phyloP scores from a whole-genome alignment of 2,113 vertebrate species.

The Mus spicilegus region DNA sequence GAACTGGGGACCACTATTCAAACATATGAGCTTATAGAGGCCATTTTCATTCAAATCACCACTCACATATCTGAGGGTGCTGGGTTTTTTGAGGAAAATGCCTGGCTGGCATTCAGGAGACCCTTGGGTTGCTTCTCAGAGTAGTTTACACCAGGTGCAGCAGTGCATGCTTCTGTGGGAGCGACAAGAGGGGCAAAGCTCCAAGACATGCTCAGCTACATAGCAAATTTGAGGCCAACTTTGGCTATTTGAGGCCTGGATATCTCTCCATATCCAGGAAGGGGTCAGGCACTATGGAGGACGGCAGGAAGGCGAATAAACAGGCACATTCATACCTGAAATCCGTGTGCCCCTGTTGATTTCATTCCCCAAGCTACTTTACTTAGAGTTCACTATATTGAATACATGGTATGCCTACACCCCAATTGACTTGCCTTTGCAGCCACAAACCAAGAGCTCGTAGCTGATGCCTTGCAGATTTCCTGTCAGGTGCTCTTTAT shows the following conservation, averaged over 20 bases:
- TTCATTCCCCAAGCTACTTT: constrained; percentile 68
- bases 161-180: too few relatives aligned
- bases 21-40: not conserved
- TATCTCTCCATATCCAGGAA: too few relatives aligned
- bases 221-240: not conserved
- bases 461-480: not conserved
- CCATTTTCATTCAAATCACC: not conserved
- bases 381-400: constrained; percentile 32
- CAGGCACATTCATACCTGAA: not conserved
- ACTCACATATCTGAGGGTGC: not conserved
- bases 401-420: not conserved
- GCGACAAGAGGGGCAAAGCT: too few relatives aligned
- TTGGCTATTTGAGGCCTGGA: not conserved
- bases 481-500: not conserved
- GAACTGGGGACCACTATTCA: not conserved
- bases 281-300: not conserved
- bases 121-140: not conserved
- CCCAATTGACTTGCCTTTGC: constrained; percentile 44
- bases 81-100: not conserved
- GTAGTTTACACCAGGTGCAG: too few relatives aligned
- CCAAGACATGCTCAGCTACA: not conserved
- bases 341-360: constrained; percentile 34
- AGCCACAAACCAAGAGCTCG: not conserved
- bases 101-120: not conserved
- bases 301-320: not conserved